phyloP scores from a whole-genome alignment of 1,140 invertebrate species.

The Pseudomyrmex gracilis region DNA sequence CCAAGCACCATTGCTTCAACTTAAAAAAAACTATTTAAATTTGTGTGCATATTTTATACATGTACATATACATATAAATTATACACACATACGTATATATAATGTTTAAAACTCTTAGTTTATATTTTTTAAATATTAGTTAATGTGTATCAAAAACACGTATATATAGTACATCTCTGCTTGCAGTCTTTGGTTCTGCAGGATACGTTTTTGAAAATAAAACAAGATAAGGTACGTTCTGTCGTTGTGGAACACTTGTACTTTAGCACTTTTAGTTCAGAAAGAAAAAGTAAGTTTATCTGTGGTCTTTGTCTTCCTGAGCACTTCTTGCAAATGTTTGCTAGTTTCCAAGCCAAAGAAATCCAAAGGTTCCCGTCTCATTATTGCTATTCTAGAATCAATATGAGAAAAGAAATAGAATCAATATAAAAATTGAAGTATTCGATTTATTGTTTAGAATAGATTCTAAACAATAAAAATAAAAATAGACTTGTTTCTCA shows the following conservation, averaged over 20 bases:
- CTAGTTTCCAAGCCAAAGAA: constrained; percentile 86
- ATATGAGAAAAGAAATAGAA: constrained; percentile 63
- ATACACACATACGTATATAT: too few relatives aligned
- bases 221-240: constrained; percentile 19
- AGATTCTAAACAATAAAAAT: not conserved
- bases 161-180: constrained; percentile 20
- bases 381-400: constrained; percentile 86
- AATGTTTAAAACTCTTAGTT: too few relatives aligned
- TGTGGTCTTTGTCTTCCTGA: constrained; percentile 80
- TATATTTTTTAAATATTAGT: too few relatives aligned
- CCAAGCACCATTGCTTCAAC: constrained; percentile 32
- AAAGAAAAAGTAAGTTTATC: constrained; percentile 77
- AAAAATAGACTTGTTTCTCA: not conserved
- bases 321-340: constrained; percentile 82
- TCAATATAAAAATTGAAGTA: not conserved
- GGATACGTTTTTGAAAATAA: constrained; percentile 8
- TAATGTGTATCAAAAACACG: too few relatives aligned
- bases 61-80: too few relatives aligned
- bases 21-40: not conserved
- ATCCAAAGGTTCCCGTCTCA: constrained; percentile 87
- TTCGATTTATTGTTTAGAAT: too few relatives aligned
- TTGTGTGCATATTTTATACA: too few relatives aligned
- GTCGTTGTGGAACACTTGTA: not conserved
- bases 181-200: constrained; percentile 67
- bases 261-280: constrained; percentile 62